Evolutionary conservation across 2,888 invertebrate species (phyloP).

Genomic region (Amiota minor): DNA sequence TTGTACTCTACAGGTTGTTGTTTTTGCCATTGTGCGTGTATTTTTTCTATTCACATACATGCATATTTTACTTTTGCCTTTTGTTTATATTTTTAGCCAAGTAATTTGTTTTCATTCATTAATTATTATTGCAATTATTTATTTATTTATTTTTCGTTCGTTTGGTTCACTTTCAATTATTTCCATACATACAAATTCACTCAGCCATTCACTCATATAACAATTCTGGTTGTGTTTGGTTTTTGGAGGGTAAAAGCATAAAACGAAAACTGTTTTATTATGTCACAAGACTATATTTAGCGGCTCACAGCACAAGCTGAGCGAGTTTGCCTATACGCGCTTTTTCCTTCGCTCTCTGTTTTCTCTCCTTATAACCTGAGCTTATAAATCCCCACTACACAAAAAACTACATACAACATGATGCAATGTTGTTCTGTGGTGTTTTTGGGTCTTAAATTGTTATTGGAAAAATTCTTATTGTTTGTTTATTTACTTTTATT

Average conservation of each 20-base stretch:
- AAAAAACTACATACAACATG: too few relatives aligned
- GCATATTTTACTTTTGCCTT: not conserved
- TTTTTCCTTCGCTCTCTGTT: not conserved
- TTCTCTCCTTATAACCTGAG: too few relatives aligned
- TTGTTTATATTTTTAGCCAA: not conserved
- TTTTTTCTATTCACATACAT: not conserved
- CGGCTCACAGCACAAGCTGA: constrained; percentile 5
- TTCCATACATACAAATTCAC: not conserved
- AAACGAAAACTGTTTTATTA: constrained; percentile 20
- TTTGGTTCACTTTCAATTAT: constrained; percentile 4
- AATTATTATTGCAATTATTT: constrained; percentile 1
- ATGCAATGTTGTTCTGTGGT: not conserved
- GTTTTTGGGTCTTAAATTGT: not conserved
- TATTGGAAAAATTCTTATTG: not conserved
- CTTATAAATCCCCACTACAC: too few relatives aligned
- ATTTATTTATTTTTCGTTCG: not conserved
- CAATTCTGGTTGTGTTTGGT: not conserved
- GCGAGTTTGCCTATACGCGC: not conserved
- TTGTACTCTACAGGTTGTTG: not conserved
- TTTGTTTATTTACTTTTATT: not conserved
- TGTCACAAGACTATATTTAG: constrained; percentile 27
- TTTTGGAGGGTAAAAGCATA: not conserved
- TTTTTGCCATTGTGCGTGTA: not conserved
- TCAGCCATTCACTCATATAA: too few relatives aligned
- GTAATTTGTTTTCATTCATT: constrained; percentile 3